Conservation (phyloP, 2,888 invertebrate species). For the Cryptocephalus primarius region DNA sequence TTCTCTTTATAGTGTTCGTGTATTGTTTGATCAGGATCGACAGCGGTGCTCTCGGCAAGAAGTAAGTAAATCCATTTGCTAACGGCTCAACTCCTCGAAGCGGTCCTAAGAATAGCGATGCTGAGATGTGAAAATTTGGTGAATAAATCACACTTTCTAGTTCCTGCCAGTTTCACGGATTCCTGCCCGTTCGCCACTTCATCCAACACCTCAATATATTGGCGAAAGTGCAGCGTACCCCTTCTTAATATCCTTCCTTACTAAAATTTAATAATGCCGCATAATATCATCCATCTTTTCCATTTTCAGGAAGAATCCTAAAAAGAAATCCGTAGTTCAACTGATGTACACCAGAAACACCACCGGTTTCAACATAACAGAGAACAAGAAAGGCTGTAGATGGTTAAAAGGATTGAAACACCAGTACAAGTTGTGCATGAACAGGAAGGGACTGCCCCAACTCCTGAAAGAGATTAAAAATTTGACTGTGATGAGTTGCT, state of each 20-base stretch:
- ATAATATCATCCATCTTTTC: too few relatives aligned
- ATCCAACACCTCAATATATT: too few relatives aligned
- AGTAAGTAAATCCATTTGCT: conserved; percentile 11
- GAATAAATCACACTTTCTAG: too few relatives aligned
- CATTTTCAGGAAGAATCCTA: conserved; percentile 7
- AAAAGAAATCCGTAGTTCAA: conserved; percentile 17
- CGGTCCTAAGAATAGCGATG: too few relatives aligned
- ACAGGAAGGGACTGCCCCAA: conserved; percentile 45
- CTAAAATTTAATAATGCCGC: too few relatives aligned
- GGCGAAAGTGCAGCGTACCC: too few relatives aligned
- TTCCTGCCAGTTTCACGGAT: too few relatives aligned
- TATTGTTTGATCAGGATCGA: conserved; percentile 14
- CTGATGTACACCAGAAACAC: conserved; percentile 16
- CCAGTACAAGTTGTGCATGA: conserved; percentile 52
- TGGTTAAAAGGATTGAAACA: conserved; percentile 47
- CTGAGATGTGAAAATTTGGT: too few relatives aligned
- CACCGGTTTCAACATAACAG: conserved; percentile 12
- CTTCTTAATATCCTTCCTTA: too few relatives aligned
- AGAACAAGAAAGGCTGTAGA: conserved; percentile 35
- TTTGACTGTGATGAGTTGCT: conserved; percentile 50
- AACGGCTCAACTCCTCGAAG: conserved; percentile 1
- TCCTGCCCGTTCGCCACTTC: too few relatives aligned
- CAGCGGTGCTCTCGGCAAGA: conserved; percentile 12
- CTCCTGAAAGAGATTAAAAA: conserved; percentile 39
- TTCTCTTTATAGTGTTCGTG: conserved; percentile 14